These are phyloP conservation scores for Scaptomyza polygonia DNA, from an alignment of 2,888 invertebrate genomes.

Conservation along the genomic window DNA sequence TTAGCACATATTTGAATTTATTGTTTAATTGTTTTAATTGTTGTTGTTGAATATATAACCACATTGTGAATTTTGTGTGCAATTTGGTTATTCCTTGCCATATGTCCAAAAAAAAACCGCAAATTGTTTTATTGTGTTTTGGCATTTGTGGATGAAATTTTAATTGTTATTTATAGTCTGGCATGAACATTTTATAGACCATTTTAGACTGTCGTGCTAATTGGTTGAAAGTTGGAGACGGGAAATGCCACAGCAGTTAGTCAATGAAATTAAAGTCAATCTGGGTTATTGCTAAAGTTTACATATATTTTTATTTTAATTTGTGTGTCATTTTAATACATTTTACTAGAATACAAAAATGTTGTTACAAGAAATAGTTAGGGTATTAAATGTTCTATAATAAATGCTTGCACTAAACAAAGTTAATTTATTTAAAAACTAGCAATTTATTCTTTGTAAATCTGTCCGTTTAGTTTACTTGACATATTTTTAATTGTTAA, in stretches of 20 bases:
- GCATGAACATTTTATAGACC: conserved; percentile 39
- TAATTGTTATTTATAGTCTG: conserved; percentile 66
- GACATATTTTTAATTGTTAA: background rate
- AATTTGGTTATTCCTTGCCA: conserved; percentile 27
- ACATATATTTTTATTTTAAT: background rate
- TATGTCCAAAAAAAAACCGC: conserved; percentile 52
- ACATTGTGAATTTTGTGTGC: conserved; percentile 46
- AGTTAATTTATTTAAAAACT: background rate
- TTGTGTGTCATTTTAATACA: background rate
- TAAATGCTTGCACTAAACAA: background rate
- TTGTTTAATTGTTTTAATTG: conserved; percentile 31
- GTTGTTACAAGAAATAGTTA: background rate
- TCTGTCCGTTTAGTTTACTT: background rate
- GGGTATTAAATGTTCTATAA: background rate
- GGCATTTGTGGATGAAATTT: conserved; percentile 50
- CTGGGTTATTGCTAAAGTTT: background rate
- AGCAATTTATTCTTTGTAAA: background rate
- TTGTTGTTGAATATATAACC: conserved; percentile 49
- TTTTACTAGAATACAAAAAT: background rate
- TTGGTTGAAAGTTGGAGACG: conserved; percentile 29
- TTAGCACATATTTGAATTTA: conserved; percentile 25
- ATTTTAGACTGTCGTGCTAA: conserved; percentile 36
- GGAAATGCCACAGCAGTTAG: background rate
- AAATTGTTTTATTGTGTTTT: conserved; percentile 69
- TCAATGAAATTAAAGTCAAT: background rate